Evolutionary conservation across 2,797 vertebrate genomes (phyloP).

Genomic region (Leptatherina wallacei): DNA sequence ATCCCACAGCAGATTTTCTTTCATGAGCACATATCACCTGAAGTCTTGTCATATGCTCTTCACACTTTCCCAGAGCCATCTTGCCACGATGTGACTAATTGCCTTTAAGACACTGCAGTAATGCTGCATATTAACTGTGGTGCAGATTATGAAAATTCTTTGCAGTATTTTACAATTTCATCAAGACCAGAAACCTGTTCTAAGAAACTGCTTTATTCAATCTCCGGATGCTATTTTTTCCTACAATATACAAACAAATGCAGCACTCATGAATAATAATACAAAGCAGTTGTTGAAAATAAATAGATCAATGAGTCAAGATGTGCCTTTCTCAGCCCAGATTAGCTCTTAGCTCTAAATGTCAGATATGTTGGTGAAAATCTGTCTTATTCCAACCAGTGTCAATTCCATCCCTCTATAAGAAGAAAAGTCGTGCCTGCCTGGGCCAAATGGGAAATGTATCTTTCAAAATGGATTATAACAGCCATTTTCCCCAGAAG

Average conservation of each 20-base stretch:
- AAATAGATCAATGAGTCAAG: conserved; percentile 32
- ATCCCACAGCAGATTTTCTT: conserved; percentile 18
- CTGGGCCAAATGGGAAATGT: conserved; percentile 62
- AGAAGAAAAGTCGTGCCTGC: conserved; percentile 50
- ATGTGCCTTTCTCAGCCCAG: conserved; percentile 48
- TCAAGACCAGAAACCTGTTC: background rate
- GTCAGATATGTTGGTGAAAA: conserved; percentile 58
- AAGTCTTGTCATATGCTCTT: conserved; percentile 35
- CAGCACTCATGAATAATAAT: conserved; percentile 9
- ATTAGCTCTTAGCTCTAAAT: conserved; percentile 56
- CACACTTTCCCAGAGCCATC: conserved; percentile 47
- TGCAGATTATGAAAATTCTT: conserved; percentile 18
- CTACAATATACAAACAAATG: conserved; percentile 19
- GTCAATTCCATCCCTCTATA: conserved; percentile 55
- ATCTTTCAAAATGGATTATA: conserved; percentile 81
- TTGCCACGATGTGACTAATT: conserved; percentile 49
- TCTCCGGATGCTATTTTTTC: conserved; percentile 4
- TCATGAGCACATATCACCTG: conserved; percentile 32
- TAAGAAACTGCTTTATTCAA: background rate
- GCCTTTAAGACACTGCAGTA: conserved; percentile 34
- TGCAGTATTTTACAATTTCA: conserved; percentile 8
- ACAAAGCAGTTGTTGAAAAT: background rate
- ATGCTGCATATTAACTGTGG: conserved; percentile 33
- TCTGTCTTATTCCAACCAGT: conserved; percentile 56
- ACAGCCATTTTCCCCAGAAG: conserved; percentile 67